Base-by-base conservation (phyloP, 2,113 vertebrate genomes). In the Phyllopteryx taeniolatus region DNA sequence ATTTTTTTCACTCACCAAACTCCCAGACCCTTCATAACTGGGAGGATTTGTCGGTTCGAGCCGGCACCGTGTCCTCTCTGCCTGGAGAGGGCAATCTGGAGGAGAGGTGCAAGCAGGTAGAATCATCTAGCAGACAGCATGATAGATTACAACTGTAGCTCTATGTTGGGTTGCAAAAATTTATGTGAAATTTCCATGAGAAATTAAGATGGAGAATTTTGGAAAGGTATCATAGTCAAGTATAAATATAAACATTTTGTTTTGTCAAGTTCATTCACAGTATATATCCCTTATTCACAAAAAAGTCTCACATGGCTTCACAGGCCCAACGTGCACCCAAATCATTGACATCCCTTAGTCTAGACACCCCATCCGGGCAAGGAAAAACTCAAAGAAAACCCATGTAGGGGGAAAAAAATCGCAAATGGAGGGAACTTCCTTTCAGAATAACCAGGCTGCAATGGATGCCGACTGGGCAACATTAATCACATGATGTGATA, bases 51-150 rank as follows among this genome's bases (percentile, higher is more conserved):
- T 91, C 94, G 77, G 83, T 92, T 90, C 95, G 95, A 87, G 82
- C 93, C 89, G 77, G 92, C 88, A 90, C 93, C 61, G 74, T 93
- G 85, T 93, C 95, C 79, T 94, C 94, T 90, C 92, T 95, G 91
- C 95, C 94, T 0, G 93, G 94, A 87, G 95, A 95, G 92, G 93
- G 93, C 91, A 93, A 94, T 93, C 91, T 96, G 94, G 95, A 96
- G 92, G 95, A 97, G 88, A 94, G 92, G 79, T 96, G 96, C 92
- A 97, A 97, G 94, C 95, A 97, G 96, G 96, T 97, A 96, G 94
- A 92, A 62, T 2, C 62, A 69, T 66, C 72, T 22, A 0, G 56
- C 0, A 47, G 31, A 61, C 73, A 39, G 79, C 86, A 80, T 74
- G 80, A 60, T 71, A 60, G 75, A 56, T 46, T 15, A 7, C 15